phyloP scores from a whole-genome alignment of 1,140 invertebrate species.

The Campoletis sonorensis region DNA sequence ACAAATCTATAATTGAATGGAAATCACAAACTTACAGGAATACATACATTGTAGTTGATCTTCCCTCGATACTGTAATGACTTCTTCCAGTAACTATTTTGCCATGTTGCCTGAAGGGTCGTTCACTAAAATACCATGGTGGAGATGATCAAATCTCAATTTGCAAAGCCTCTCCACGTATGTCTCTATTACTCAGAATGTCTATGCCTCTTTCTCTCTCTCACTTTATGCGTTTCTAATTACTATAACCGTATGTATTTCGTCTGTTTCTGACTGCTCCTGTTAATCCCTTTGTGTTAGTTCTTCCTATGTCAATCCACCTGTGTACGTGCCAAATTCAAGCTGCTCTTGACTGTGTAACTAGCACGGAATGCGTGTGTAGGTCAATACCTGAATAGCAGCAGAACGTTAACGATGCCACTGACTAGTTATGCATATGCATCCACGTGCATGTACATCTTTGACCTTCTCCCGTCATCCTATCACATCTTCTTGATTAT shows the following conservation, averaged over 20 bases:
- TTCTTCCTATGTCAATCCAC: neutral
- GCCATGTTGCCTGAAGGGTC: neutral
- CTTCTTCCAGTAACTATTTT: slow-evolving; percentile 12
- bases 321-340: neutral
- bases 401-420: neutral
- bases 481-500: too few species aligned
- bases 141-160: slow-evolving; percentile 1
- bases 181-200: neutral
- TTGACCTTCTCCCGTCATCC: neutral
- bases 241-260: neutral
- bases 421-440: slow-evolving; percentile 2
- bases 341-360: neutral
- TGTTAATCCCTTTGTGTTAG: slow-evolving; percentile 1
- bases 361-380: neutral
- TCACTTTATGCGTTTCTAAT: neutral
- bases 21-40: neutral
- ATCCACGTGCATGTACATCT: neutral
- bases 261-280: neutral
- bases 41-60: too few species aligned
- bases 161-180: neutral
- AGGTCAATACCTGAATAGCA: neutral
- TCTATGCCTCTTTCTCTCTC: neutral
- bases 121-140: neutral
- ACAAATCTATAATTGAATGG: neutral
- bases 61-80: neutral